A percentile compares a stretch with the other conserved stretches of the same genome.
Evolutionary conservation across 2,888 invertebrate species (phyloP).

Genomic region (Drosophila fulvimacula): DNA sequence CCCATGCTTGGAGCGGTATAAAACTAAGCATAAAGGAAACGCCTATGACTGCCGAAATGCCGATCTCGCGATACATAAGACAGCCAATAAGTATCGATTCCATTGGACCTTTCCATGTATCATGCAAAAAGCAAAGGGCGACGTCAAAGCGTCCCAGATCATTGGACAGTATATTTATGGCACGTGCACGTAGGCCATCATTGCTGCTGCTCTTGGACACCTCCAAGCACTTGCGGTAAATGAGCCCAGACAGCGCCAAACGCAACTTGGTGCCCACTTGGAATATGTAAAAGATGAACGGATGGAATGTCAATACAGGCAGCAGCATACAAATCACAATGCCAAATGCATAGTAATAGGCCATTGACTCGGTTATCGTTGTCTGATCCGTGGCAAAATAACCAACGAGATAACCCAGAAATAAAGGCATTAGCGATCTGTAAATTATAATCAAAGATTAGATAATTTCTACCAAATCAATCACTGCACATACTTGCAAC

Average conservation of each 20-base stretch:
- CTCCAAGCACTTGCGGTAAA: constrained; percentile 89
- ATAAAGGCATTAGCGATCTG: constrained; percentile 88
- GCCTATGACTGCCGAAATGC: constrained; percentile 89
- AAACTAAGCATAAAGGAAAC: constrained; percentile 89
- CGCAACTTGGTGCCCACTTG: constrained; percentile 90
- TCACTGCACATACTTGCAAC: constrained; percentile 76
- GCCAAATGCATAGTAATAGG: constrained; percentile 89
- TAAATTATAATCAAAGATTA: constrained; percentile 31
- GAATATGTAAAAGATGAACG: constrained; percentile 89
- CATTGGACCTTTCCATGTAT: constrained; percentile 95
- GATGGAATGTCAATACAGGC: constrained; percentile 88
- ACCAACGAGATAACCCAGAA: constrained; percentile 88
- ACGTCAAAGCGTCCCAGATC: constrained; percentile 97
- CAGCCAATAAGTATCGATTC: constrained; percentile 85
- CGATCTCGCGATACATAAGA: constrained; percentile 87
- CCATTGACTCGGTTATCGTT: constrained; percentile 86
- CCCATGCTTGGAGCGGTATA: constrained; percentile 90
- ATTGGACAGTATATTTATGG: constrained; percentile 97
- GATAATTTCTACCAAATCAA: background rate
- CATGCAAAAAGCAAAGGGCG: constrained; percentile 94
- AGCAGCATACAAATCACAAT: constrained; percentile 87
- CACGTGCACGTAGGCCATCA: constrained; percentile 91
- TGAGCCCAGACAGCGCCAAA: constrained; percentile 89
- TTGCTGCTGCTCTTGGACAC: constrained; percentile 93
- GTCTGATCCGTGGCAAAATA: constrained; percentile 87